Percentiles rank a stretch among this genome's conserved stretches.
Conservation (phyloP, 2,888 invertebrate species). For the Stegana nigrithorax region DNA sequence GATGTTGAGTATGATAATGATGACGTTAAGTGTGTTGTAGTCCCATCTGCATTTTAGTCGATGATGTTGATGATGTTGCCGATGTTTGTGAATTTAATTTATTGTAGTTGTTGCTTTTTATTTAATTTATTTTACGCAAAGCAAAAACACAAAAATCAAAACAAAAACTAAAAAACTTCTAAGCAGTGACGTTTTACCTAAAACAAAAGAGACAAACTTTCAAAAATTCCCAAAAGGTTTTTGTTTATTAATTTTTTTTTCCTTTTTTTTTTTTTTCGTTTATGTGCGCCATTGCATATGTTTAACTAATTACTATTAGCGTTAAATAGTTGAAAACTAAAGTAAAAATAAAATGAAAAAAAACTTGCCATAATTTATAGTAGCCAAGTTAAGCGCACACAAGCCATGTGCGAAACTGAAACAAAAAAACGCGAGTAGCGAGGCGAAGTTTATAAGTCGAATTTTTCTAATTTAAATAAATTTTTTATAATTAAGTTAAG, state of each 20-base stretch:
- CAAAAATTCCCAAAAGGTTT: too few relatives aligned
- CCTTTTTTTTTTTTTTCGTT: not conserved
- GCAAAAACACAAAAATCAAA: too few relatives aligned
- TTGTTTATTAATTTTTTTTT: not conserved
- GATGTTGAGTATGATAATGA: conserved; percentile 30
- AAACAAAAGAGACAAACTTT: too few relatives aligned
- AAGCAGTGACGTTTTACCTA: too few relatives aligned
- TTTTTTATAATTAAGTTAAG: conserved; percentile 6
- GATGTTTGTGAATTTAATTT: conserved; percentile 53
- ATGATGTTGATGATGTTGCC: not conserved
- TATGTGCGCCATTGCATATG: not conserved
- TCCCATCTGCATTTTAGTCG: too few relatives aligned
- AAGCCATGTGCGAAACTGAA: too few relatives aligned
- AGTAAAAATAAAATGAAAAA: conserved; percentile 3
- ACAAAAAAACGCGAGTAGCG: not conserved
- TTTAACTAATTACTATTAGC: conserved; percentile 39
- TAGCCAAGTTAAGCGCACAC: not conserved
- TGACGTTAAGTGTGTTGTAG: too few relatives aligned
- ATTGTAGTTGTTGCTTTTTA: conserved; percentile 60
- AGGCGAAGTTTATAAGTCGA: conserved; percentile 11
- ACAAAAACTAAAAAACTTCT: too few relatives aligned
- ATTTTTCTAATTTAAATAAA: conserved; percentile 13
- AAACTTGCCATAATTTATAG: conserved; percentile 46
- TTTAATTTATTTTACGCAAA: conserved; percentile 48
- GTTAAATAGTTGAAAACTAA: conserved; percentile 33